These are phyloP conservation scores for Stratiomys singularior DNA, from an alignment of 2,888 invertebrate genomes.

Conservation along the genomic window DNA sequence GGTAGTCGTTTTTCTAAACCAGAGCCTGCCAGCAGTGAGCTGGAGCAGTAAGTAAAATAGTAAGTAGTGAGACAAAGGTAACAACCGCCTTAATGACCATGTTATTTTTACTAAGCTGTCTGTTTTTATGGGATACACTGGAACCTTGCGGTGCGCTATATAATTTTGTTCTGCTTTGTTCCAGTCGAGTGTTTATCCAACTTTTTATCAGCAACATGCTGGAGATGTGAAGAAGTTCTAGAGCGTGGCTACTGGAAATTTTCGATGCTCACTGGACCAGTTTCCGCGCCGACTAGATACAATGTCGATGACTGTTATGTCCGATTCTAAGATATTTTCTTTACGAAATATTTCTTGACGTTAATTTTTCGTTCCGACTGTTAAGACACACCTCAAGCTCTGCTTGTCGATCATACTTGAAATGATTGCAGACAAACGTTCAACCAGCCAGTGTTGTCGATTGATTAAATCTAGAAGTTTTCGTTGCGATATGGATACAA, in stretches of 20 bases:
- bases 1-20: not conserved
- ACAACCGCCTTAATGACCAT: conserved; percentile 40
- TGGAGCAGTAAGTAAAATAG: not conserved
- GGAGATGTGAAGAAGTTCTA: conserved; percentile 27
- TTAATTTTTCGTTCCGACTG: conserved; percentile 31
- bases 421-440: not conserved
- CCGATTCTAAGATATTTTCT: not conserved
- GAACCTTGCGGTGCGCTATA: conserved; percentile 4
- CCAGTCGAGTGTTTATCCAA: conserved; percentile 45
- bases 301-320: conserved; percentile 8
- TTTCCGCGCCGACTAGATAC: not conserved
- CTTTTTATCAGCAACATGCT: conserved; percentile 28
- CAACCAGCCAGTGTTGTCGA: not conserved
- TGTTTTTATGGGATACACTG: conserved; percentile 31
- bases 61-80: conserved; percentile 35
- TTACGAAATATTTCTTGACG: not conserved
- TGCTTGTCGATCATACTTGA: not conserved
- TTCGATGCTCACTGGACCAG: conserved; percentile 39
- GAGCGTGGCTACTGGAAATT: conserved; percentile 43
- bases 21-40: not conserved
- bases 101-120: conserved; percentile 34
- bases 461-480: too few relatives aligned
- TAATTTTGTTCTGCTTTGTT: conserved; percentile 30
- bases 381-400: conserved; percentile 15
- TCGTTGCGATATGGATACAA: too few relatives aligned